A percentile compares a stretch with the other conserved stretches of the same genome.
Conservation (phyloP, 2,113 vertebrate species). For the Tragelaphus scriptus region DNA sequence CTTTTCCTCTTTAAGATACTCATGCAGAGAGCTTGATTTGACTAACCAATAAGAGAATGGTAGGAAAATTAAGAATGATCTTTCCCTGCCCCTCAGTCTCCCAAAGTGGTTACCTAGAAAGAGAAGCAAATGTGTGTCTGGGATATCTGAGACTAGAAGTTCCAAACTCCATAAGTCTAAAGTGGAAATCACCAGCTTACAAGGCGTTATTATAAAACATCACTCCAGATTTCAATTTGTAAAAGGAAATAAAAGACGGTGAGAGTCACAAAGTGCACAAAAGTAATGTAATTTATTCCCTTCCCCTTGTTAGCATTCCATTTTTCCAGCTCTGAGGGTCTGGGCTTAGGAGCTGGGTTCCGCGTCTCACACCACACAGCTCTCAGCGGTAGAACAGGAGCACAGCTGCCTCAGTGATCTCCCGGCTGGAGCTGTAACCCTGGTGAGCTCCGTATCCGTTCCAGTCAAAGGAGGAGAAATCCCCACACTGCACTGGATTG, state of each 20-base stretch:
- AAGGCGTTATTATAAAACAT: neutral
- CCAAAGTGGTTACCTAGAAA: neutral
- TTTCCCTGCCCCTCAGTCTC: neutral
- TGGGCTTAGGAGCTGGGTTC: no score
- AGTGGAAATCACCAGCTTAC: neutral
- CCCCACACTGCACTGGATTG: no score
- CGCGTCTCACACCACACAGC: no score
- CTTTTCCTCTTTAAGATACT: no score
- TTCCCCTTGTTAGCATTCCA: neutral
- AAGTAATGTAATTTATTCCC: neutral
- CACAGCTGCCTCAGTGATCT: no score
- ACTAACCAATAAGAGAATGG: no score
- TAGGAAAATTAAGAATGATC: neutral
- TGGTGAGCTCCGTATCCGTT: no score
- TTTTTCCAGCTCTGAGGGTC: no score
- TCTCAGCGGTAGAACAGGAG: no score
- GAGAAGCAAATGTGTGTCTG: neutral
- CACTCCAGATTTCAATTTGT: neutral
- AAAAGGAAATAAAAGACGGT: neutral
- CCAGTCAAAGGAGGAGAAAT: no score
- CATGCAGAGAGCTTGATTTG: no score
- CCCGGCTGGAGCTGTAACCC: no score
- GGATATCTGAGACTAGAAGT: neutral
- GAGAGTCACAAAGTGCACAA: neutral
- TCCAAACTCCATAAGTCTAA: neutral